Evolutionary conservation across 2,113 vertebrate species (phyloP).

Genomic region (Pavo muticus): DNA sequence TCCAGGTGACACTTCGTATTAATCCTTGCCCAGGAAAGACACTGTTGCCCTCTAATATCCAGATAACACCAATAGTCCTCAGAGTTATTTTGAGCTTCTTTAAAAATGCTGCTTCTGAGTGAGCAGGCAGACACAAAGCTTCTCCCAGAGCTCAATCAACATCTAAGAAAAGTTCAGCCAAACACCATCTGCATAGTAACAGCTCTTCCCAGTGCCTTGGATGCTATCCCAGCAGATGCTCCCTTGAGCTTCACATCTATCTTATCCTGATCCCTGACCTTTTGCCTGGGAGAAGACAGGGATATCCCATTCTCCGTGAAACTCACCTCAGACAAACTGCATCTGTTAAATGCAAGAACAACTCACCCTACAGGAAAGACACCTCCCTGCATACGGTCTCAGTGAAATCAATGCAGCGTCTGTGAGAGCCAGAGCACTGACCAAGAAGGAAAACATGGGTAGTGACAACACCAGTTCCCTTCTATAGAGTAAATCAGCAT

Average conservation of each 20-base stretch:
- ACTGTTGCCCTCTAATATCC: neutral
- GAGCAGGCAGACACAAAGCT: neutral
- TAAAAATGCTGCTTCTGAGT: neutral
- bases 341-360: neutral
- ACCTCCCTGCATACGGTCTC: neutral
- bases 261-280: neutral
- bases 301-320: neutral
- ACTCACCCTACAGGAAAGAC: neutral
- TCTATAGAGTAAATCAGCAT: neutral
- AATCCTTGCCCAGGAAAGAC: neutral
- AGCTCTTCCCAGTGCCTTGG: neutral
- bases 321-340: neutral
- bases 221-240: neutral
- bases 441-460: neutral
- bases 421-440: neutral
- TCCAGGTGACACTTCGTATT: neutral
- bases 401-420: neutral
- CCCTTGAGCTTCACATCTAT: neutral
- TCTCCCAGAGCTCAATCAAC: neutral
- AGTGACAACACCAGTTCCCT: neutral
- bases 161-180: neutral
- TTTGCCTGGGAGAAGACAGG: neutral
- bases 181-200: accelerated
- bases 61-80: neutral
- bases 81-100: neutral